Percentiles rank a stretch among this genome's conserved stretches.
phyloP scores from a whole-genome alignment of 2,113 vertebrate genomes.

The Nanorana parkeri region DNA sequence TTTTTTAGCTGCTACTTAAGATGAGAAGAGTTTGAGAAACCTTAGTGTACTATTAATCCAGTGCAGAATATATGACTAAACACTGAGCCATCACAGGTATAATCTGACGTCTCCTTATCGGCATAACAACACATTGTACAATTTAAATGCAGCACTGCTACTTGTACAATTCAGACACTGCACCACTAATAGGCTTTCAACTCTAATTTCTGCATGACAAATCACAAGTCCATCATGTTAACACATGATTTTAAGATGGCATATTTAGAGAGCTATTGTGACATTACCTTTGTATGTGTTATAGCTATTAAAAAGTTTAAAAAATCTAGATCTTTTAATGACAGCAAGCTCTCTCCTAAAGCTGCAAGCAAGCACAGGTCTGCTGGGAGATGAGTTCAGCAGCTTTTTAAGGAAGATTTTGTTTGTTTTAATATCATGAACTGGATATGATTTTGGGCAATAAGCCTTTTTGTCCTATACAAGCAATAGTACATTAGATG shows the following conservation, averaged over 20 bases:
- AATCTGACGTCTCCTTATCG: slow-evolving; percentile 3
- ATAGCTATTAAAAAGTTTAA: not conserved
- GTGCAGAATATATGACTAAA: not conserved
- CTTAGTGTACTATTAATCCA: not conserved
- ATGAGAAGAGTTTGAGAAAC: not conserved
- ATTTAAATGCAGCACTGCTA: not conserved
- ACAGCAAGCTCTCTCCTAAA: slow-evolving; percentile 25
- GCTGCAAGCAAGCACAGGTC: slow-evolving; percentile 9
- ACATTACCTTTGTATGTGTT: slow-evolving; percentile 12
- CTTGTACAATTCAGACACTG: not conserved
- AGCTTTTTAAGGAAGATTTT: not conserved
- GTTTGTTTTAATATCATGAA: slow-evolving; percentile 19
- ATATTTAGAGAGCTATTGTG: not conserved
- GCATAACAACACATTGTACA: not conserved
- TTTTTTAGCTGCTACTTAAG: not conserved
- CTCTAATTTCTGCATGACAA: slow-evolving; percentile 37
- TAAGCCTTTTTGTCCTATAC: not conserved
- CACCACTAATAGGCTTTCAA: slow-evolving; percentile 16
- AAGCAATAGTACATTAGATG: slow-evolving; percentile 31
- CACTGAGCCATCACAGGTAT: not conserved
- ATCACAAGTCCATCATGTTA: not conserved
- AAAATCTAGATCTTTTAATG: not conserved
- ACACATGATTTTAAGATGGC: not conserved
- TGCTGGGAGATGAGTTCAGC: slow-evolving; percentile 11
- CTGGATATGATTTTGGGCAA: slow-evolving; percentile 18